Evolutionary conservation across 2,888 invertebrate species (phyloP), one percentile per base, ranked within the genome.

Genomic region (Pterostichus niger): DNA sequence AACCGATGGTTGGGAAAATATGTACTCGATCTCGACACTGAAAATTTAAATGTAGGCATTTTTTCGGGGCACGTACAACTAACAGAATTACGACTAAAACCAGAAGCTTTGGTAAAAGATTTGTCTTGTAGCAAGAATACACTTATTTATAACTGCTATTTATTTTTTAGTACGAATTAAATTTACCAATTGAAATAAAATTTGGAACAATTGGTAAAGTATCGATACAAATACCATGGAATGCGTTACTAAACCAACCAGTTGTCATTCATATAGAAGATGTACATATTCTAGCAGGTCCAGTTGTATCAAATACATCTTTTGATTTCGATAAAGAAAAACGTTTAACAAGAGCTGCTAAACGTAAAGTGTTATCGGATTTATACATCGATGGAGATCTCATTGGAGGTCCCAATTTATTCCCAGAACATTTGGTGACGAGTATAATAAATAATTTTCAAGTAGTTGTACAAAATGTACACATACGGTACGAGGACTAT

Each of bases 1-100:
- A 96, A 96, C 91, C 94, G 94, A 87, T 93, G 95, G 85, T 91
- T 96, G 86, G 96, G 96, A 84, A 95, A 95, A 89, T 96, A 96
- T 88, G 94, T 96, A 40, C 94, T 95, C 88, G 95, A 96, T 88
- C 90, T 96, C 86, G 96, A 96, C 88, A 94, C 95, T 0, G 96
- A 96, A 90, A 95, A 96, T 88, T 92, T 96, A 75, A 96, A 95
- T 87, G 94, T 96, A 84, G 96, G 96, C 86, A 95, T 96, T 85
- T 95, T 96, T 89, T 95, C 95, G 85, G 96, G 96, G 84, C 93
- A 94, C 87, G 95, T 96, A 79, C 95, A 94, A 88, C 92, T 96
- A 77, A 93, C 93, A 2, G 95, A 96, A 87, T 90, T 96, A 73
- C 95, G 94, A 89, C 91, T 96, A 46, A 95, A 95, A 88, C 94